These are phyloP conservation scores for Pentamera pediparva DNA, from an alignment of 53 echinoderm and acorn worm species.

Conservation along the genomic window DNA sequence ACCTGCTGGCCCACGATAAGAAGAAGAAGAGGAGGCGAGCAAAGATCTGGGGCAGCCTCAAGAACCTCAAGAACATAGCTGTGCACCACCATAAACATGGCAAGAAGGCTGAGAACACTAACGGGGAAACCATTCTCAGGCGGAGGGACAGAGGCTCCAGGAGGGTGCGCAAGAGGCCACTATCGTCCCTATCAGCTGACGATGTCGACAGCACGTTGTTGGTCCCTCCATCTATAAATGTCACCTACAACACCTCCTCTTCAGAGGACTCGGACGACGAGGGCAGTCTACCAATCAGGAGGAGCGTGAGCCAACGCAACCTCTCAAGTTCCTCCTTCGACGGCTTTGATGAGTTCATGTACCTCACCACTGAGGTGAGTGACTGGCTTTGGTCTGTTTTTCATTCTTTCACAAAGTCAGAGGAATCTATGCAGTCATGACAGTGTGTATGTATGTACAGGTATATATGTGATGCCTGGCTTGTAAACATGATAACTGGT, in stretches of 20 bases:
- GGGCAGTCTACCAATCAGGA: neutral
- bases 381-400: no score
- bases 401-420: no score
- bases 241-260: neutral
- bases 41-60: slow-evolving; percentile 9
- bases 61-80: neutral
- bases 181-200: neutral
- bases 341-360: neutral
- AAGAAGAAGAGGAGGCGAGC: slow-evolving; percentile 11
- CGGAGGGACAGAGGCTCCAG: neutral
- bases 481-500: no score
- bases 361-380: no score
- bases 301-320: slow-evolving; percentile 12
- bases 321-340: neutral
- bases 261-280: slow-evolving; percentile 11
- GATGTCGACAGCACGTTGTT: slow-evolving; percentile 4
- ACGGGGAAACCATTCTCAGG: neutral
- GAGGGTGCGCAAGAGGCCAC: neutral
- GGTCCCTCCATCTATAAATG: slow-evolving; percentile 14
- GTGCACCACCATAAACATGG: neutral
- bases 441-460: no score
- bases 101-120: neutral
- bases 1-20: no score
- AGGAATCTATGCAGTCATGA: no score
- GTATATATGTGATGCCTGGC: no score